Conservation (phyloP, 2,113 vertebrate species). For the Passer domesticus region DNA sequence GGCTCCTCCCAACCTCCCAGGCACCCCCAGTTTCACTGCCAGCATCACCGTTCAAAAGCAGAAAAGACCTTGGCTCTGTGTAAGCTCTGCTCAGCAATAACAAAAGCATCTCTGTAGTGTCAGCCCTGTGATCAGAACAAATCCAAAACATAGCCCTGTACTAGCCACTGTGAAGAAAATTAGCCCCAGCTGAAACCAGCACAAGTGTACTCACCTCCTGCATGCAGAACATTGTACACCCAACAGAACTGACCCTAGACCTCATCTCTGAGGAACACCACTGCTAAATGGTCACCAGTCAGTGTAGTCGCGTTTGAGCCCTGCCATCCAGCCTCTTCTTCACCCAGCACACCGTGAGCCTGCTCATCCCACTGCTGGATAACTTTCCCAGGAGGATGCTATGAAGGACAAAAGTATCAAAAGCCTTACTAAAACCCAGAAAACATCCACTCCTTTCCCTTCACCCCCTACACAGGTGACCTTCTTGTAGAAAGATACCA, state of each 20-base stretch:
- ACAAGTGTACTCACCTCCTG: not conserved
- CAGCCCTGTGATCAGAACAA: not conserved
- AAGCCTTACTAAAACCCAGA: not conserved
- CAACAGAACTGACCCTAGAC: not conserved
- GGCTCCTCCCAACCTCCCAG: not conserved
- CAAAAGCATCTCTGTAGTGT: not conserved
- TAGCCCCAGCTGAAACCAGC: not conserved
- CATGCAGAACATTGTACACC: not conserved
- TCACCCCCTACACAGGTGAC: not conserved
- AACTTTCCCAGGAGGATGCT: not conserved
- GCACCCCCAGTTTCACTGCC: not conserved
- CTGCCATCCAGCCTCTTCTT: not conserved
- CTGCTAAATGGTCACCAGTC: not conserved
- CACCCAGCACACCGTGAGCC: fast-evolving
- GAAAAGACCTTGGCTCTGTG: not conserved
- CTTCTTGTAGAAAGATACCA: not conserved
- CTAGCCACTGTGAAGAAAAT: not conserved
- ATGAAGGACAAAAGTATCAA: not conserved
- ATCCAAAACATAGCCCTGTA: not conserved
- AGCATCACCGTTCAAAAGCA: fast-evolving
- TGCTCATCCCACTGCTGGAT: not conserved
- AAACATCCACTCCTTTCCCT: not conserved
- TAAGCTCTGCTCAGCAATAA: not conserved
- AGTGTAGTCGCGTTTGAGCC: not conserved
- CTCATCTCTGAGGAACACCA: not conserved